Base-by-base conservation (phyloP, 2,797 vertebrate species). In the Leptatherina wallacei region DNA sequence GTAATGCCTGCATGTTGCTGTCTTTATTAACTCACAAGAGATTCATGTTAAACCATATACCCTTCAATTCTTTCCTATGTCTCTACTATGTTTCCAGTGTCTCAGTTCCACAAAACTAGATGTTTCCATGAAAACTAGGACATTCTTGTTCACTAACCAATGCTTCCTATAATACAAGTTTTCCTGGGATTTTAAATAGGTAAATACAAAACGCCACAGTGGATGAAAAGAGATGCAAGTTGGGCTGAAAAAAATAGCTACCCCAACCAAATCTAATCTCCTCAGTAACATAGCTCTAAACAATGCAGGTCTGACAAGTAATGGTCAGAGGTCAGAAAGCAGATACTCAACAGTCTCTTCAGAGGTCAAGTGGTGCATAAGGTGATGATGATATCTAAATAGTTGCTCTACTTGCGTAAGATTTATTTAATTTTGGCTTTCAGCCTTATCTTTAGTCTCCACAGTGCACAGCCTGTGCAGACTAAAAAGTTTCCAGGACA, bases 1-100 rank as follows among this genome's bases (percentile, higher is more conserved):
- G 69, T 69, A 80, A 82, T 73, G 64, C 77, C 79, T 65, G 74
- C 69, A 67, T 85, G 78, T 81, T 86, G 73, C 73, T 71, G 85
- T 82, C 80, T 64, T 66, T 82, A 75, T 73, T 16, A 42, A 51
- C 82, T 83, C 80, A 84, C 83, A 73, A 76, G 83, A 89, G 85
- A 91, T 81, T 14, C 62, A 82, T 75, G 88, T 89, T 87, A 91
- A 91, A 91, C 85, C 89, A 91, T 90, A 87, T 91, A 71, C 78
- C 72, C 68, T 74, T 75, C 59, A 24, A 42, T 75, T 75, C 62
- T 60, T 65, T 55, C 70, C 49, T 73, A 73, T 38, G 61, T 83
- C 65, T 69, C 80, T 44, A 55, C 73, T 65, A 54, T 14, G 18
- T 72, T 71, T 85, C 38, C 24, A 62, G 54, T 55, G 73, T 78